phyloP scores from a whole-genome alignment of 1,140 invertebrate genomes.

The Nasonia giraulti region DNA sequence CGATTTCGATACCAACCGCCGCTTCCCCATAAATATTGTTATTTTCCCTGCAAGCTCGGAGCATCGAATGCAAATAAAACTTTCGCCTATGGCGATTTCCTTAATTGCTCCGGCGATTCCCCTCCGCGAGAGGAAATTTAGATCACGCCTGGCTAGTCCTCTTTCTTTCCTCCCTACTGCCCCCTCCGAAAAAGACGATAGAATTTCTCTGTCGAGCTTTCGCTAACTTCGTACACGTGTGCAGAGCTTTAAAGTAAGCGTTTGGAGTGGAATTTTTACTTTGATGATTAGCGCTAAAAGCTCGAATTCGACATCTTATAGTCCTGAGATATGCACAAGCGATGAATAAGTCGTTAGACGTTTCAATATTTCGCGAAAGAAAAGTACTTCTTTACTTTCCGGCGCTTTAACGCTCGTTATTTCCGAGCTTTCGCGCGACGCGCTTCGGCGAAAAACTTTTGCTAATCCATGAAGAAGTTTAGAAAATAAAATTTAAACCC shows the following conservation, averaged over 20 bases:
- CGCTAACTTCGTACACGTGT: not conserved
- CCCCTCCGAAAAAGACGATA: too few species aligned
- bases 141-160: not conserved
- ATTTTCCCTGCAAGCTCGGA: too few species aligned
- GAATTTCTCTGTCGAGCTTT: not conserved
- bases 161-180: too few species aligned
- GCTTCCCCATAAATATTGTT: not conserved
- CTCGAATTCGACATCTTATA: not conserved
- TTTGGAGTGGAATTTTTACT: not conserved
- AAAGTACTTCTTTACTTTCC: not conserved
- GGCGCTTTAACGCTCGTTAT: not conserved
- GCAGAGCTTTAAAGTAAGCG: not conserved
- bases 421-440: not conserved
- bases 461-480: conserved; percentile 10
- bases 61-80: conserved; percentile 11
- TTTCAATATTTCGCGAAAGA: not conserved
- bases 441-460: not conserved
- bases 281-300: not conserved
- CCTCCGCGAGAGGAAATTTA: not conserved
- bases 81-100: not conserved
- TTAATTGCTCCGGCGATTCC: not conserved
- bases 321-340: not conserved
- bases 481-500: conserved; percentile 33
- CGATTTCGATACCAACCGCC: too few species aligned
- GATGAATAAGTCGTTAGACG: not conserved